Evolutionary conservation across 2,888 invertebrate genomes (phyloP), one percentile per base, ranked within the genome.

Genomic region (Clepsis dumicolana): DNA sequence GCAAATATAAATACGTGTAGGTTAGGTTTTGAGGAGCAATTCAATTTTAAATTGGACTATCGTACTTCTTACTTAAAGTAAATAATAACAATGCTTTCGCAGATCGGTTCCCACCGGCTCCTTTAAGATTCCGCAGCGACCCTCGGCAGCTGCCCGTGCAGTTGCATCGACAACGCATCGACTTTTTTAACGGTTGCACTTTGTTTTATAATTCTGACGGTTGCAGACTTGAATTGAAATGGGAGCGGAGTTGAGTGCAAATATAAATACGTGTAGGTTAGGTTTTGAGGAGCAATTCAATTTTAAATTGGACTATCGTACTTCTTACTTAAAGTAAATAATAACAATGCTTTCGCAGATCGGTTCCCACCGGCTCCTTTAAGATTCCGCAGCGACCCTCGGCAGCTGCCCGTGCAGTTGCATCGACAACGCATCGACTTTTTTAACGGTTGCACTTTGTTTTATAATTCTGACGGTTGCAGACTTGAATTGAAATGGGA

Each of bases 321-420:
- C n/a, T n/a, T n/a, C n/a, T n/a, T n/a, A n/a, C n/a, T n/a, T n/a
- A n/a, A 44, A 44, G 16, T 53, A 16, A 25, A 41, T 44, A 60
- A 59, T 41, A 60, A 25, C 25, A 60, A 57, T 57, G 24, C 18
- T n/a, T 38, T 38, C 44, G 59, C 44, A 27, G 44, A 60, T 18
- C 18, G 12, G 27, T 60, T 60, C 59, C 59, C 59, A 60, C 44
- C 59, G 59, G 29, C 29, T 16, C 24, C 53, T 52, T 57, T 35
- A 44, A 60, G 59, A 60, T 44, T 56, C 18, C 57, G 57, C 38
- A n/a, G 27, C 32, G 38, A 52, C 24, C 52, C 38, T 14, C 21
- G 50, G 50, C 50, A 50, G 50, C 50, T 50, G 57, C 59, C 41
- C 10, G 24, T 41, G 59, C 38, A 59, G 32, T 16, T 60, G 59